Evolutionary conservation across 2,888 invertebrate species (phyloP).

Genomic region (Nowickia ferox): DNA sequence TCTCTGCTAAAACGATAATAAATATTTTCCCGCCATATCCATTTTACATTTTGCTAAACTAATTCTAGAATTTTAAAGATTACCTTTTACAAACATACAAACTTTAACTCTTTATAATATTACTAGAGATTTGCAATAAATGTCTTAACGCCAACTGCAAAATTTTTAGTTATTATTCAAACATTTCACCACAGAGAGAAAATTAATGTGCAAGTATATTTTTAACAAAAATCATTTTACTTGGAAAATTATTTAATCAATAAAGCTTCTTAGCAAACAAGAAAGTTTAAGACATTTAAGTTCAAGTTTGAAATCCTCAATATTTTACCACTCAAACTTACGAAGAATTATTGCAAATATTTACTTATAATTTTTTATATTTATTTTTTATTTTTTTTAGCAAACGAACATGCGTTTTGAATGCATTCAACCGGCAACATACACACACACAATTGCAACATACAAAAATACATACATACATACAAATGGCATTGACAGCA

Average conservation of each 20-base stretch:
- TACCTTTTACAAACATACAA: too few relatives aligned
- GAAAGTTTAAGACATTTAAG: constrained; percentile 25
- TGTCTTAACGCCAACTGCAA: too few relatives aligned
- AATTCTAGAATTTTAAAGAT: too few relatives aligned
- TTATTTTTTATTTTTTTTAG: background rate
- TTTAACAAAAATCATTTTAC: background rate
- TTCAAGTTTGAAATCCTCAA: constrained; percentile 43
- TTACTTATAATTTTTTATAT: too few relatives aligned
- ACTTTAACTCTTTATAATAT: too few relatives aligned
- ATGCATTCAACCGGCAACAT: constrained; percentile 18
- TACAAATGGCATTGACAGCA: constrained; percentile 13
- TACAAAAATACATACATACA: constrained; percentile 9
- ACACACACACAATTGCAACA: constrained; percentile 16
- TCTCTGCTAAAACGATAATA: too few relatives aligned
- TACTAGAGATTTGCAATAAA: too few relatives aligned
- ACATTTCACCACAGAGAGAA: background rate
- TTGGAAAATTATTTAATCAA: constrained; percentile 18
- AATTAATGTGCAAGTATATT: background rate
- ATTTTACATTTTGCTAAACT: too few relatives aligned
- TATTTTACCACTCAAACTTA: constrained; percentile 16
- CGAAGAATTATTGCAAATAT: background rate
- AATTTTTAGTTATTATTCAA: background rate
- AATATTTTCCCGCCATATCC: too few relatives aligned
- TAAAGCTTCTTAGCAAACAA: constrained; percentile 4
- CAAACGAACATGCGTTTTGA: background rate